These are phyloP conservation scores for Antheraea yamamai DNA, from an alignment of 2,888 invertebrate genomes.

Conservation along the genomic window DNA sequence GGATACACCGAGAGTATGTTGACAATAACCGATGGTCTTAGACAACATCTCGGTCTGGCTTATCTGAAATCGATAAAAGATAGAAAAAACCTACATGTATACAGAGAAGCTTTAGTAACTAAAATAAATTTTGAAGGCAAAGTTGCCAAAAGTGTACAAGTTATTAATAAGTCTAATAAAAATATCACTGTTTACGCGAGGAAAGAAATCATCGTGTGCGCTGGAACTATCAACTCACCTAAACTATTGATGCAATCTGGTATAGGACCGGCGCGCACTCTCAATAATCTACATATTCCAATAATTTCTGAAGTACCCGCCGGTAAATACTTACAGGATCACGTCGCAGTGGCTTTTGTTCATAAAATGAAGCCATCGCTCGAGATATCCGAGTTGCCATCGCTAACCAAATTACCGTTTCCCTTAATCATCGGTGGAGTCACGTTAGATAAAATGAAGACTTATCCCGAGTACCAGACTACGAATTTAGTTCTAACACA, in stretches of 20 bases:
- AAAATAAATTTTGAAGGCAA: constrained; percentile 28
- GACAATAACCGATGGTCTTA: constrained; percentile 19
- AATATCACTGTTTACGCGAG: constrained; percentile 23
- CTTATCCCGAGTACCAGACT: too few species aligned
- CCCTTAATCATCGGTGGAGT: constrained; percentile 10
- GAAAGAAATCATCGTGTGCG: constrained; percentile 31
- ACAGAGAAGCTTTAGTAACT: constrained; percentile 26
- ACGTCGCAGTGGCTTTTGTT: constrained; percentile 15
- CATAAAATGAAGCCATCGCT: constrained; percentile 4
- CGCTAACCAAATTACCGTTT: too few species aligned
- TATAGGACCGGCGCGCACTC: constrained; percentile 31
- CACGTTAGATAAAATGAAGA: constrained; percentile 14
- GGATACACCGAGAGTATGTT: constrained; percentile 29
- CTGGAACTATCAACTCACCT: constrained; percentile 35
- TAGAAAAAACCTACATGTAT: constrained; percentile 28
- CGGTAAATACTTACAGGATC: constrained; percentile 38
- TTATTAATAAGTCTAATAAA: constrained; percentile 9
- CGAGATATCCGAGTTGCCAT: neutral
- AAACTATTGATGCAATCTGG: constrained; percentile 36
- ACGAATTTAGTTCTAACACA: too few species aligned
- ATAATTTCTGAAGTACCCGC: constrained; percentile 39
- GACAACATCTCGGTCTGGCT: constrained; percentile 29
- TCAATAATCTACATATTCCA: constrained; percentile 30
- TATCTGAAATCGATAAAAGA: constrained; percentile 26
- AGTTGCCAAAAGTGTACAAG: constrained; percentile 28